phyloP scores from a whole-genome alignment of 2,888 invertebrate genomes.

The Aphidoletes aphidimyza region DNA sequence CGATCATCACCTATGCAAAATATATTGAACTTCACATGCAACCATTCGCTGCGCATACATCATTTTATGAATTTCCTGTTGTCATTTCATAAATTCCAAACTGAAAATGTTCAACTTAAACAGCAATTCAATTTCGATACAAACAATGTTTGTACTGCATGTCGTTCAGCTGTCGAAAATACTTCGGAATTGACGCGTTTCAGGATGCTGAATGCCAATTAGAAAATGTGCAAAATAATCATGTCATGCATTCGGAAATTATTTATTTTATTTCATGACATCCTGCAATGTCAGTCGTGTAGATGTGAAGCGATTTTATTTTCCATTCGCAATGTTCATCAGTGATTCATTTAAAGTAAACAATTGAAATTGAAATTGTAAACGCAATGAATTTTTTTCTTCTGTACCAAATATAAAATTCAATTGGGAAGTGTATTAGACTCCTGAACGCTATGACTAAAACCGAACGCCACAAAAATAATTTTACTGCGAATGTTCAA shows the following conservation, averaged over 20 bases:
- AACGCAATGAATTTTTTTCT: background rate
- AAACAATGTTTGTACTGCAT: constrained; percentile 26
- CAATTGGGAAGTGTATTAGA: background rate
- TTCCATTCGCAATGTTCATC: background rate
- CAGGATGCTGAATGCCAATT: background rate
- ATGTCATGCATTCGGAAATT: background rate
- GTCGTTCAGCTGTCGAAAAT: background rate
- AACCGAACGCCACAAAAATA: too few relatives aligned
- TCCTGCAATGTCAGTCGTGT: too few relatives aligned
- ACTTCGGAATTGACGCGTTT: too few relatives aligned
- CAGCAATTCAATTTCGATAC: background rate
- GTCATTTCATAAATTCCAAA: too few relatives aligned
- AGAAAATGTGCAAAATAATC: background rate
- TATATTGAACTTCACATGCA: too few relatives aligned
- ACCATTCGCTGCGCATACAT: too few relatives aligned
- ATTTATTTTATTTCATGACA: constrained; percentile 32
- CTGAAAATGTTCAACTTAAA: background rate
- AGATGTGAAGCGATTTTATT: too few relatives aligned
- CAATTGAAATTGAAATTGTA: background rate
- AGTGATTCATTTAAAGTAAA: background rate
- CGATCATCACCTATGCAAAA: too few relatives aligned
- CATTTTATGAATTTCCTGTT: too few relatives aligned
- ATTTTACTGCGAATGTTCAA: too few relatives aligned
- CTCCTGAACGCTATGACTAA: background rate
- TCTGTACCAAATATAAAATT: background rate